These are phyloP conservation scores for Hephaestus fuliginosus DNA, from an alignment of 2,797 vertebrate species.

Conservation along the genomic window DNA sequence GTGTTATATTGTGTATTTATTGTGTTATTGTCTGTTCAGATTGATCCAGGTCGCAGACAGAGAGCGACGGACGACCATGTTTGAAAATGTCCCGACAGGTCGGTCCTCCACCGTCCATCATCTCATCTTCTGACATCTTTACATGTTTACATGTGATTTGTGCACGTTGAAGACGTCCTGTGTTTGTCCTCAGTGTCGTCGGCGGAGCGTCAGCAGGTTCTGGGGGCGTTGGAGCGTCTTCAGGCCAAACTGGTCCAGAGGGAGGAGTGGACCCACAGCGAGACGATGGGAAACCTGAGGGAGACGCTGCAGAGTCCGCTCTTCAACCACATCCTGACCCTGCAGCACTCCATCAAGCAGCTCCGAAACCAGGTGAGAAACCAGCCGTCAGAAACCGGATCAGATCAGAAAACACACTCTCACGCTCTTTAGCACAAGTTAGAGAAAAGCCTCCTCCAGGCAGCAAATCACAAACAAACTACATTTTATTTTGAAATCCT, in stretches of 20 bases:
- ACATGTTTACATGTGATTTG: background rate
- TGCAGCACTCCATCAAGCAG: slow-evolving; percentile 95
- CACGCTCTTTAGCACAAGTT: no score
- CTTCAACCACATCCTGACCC: slow-evolving; percentile 93
- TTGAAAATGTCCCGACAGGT: slow-evolving; percentile 85
- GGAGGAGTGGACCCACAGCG: slow-evolving; percentile 91
- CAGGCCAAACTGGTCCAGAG: slow-evolving; percentile 90
- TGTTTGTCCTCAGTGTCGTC: slow-evolving; percentile 70
- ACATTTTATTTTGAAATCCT: no score
- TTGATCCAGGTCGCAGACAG: slow-evolving; percentile 27
- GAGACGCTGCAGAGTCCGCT: slow-evolving; percentile 92
- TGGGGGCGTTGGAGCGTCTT: slow-evolving; percentile 92
- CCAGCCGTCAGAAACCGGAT: background rate
- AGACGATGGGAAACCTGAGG: slow-evolving; percentile 85
- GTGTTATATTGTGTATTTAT: no score
- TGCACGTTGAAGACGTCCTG: background rate
- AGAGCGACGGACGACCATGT: slow-evolving; percentile 69
- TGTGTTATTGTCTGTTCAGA: slow-evolving; percentile 27
- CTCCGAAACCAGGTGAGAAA: slow-evolving; percentile 90
- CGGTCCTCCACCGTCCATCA: slow-evolving; percentile 1
- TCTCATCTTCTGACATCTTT: no score
- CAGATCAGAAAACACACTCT: background rate
- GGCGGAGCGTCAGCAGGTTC: slow-evolving; percentile 91
- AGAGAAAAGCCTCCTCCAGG: no score
- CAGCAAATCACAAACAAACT: no score